phyloP scores from a whole-genome alignment of 2,888 invertebrate species.

The Schizaphis graminum region DNA sequence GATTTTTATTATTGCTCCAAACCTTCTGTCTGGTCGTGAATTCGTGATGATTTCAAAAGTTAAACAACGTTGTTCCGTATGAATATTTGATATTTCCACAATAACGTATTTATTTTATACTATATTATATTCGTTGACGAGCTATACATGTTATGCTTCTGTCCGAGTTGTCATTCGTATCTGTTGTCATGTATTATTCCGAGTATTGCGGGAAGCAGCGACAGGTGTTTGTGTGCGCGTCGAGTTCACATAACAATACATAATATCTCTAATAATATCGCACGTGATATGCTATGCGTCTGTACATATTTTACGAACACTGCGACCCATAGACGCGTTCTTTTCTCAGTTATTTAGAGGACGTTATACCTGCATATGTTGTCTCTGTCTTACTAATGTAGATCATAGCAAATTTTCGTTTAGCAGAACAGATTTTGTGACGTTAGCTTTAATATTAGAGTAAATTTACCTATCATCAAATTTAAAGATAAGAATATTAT shows the following conservation, averaged over 20 bases:
- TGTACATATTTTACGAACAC: background rate
- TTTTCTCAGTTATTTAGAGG: constrained; percentile 23
- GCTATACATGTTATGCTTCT: background rate
- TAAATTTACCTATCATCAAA: too few species aligned
- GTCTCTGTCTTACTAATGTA: too few species aligned
- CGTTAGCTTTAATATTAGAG: too few species aligned
- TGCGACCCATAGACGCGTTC: background rate
- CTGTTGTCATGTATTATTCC: background rate
- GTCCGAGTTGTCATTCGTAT: background rate
- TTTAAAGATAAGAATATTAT: too few species aligned
- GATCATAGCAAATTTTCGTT: too few species aligned
- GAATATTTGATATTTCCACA: background rate
- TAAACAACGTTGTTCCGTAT: background rate
- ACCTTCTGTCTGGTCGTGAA: background rate
- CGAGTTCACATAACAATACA: background rate
- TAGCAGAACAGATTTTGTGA: too few species aligned
- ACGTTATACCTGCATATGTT: too few species aligned
- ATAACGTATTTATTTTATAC: background rate
- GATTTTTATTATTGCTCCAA: background rate
- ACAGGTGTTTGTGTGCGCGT: background rate
- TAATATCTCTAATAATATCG: background rate
- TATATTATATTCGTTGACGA: background rate
- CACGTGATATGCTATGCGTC: background rate
- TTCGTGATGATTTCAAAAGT: background rate
- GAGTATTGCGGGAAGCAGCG: background rate